These are phyloP conservation scores for Otolemur crassicaudatus DNA, from an alignment of 2,797 vertebrate species.

Conservation along the genomic window DNA sequence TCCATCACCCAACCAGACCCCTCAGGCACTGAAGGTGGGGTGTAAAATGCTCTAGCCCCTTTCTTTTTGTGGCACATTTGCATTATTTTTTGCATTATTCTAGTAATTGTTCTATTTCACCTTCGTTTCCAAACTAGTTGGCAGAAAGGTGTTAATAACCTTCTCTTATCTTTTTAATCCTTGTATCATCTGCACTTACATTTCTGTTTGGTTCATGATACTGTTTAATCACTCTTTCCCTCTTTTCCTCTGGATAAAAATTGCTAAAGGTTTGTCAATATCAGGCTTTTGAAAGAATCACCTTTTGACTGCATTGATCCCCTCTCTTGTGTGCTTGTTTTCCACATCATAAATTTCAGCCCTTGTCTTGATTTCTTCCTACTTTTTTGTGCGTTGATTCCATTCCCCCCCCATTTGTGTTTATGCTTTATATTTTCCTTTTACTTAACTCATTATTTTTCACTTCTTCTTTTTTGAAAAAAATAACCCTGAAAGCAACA, in stretches of 20 bases:
- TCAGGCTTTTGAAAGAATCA: background rate
- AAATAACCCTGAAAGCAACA: background rate
- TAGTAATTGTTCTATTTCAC: background rate
- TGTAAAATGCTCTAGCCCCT: too few species aligned
- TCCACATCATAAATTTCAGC: background rate
- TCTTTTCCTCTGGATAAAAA: background rate
- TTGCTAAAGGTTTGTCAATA: background rate
- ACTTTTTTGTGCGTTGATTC: background rate
- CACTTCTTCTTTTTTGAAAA: background rate
- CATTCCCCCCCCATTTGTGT: background rate
- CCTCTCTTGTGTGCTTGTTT: background rate
- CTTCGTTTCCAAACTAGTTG: background rate
- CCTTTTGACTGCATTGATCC: background rate
- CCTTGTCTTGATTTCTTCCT: background rate
- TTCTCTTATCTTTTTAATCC: background rate
- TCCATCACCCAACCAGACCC: rapidly evolving
- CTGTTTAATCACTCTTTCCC: background rate
- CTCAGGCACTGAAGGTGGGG: too few species aligned
- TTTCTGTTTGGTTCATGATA: background rate
- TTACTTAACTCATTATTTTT: background rate
- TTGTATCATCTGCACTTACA: background rate
- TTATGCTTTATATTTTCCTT: background rate
- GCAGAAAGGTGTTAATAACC: background rate
- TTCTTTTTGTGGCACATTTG: background rate
- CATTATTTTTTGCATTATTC: background rate